Base-by-base conservation (phyloP, 2,797 vertebrate genomes). In the Podarcis siculus region DNA sequence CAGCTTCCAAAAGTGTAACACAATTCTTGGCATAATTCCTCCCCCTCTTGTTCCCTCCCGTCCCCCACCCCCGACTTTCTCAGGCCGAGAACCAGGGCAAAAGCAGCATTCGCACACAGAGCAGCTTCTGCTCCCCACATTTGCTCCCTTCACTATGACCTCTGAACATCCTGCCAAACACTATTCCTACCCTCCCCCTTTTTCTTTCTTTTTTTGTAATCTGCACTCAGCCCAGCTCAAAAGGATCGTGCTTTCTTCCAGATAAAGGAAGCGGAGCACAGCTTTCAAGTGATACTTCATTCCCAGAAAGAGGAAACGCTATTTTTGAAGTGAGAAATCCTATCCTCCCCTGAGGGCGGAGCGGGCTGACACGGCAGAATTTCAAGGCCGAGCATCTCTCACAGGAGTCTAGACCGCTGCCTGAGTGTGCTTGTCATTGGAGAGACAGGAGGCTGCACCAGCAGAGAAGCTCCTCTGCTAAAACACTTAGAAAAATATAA, bases 61-160 rank as follows among this genome's bases (percentile, higher is more conserved):
- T 4, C 12, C 32, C 25, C 1, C 69, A 15, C 27, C 3, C n/a
- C 4, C 2, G 4, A 42, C 21, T 45, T 0, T 0, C 12, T 15
- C 32, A 77, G 37, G 8, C 1, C 19, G 3, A 45, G 39, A 73
- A 37, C 39, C 72, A 23, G 1, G 15, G 27, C 39, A 0, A 12
- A 45, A 37, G 4, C 17, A 64, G 71, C 69, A 27, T 27, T 32
- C 1, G 1, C 27, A 30, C 66, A 30, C 12, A 42, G 27, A 21
- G 12, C 66, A n/a, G 4, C 5, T 15, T 55, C 23, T 9, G 10
- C 13, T 37, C 17, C 2, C 61, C 32, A 37, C 66, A 0, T 7
- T 2, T 17, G n/a, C 2, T 82, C n/a, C n/a, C 3, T 19, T 1
- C 45, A 1, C 1, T 30, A n/a, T 61, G 2, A 30, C 2, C n/a